Percentiles rank a stretch among this genome's conserved stretches.
phyloP scores from a whole-genome alignment of 2,888 invertebrate genomes.

The Orthosia gracilis region DNA sequence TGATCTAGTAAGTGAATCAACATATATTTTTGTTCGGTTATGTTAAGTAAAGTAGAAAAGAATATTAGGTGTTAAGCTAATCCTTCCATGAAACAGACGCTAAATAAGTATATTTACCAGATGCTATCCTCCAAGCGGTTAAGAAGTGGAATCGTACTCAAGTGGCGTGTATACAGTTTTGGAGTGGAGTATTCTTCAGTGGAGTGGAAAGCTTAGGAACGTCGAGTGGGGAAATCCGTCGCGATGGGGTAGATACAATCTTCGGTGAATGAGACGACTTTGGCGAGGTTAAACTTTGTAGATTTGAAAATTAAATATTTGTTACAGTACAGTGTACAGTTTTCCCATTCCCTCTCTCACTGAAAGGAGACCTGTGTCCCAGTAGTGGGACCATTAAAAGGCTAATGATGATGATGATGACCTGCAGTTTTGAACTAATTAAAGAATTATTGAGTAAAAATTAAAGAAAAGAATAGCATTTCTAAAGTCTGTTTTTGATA shows the following conservation, averaged over 20 bases:
- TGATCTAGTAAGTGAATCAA: too few species aligned
- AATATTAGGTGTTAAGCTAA: too few species aligned
- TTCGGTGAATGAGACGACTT: conserved; percentile 6
- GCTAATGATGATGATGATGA: too few species aligned
- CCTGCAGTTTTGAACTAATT: too few species aligned
- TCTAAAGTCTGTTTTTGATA: not conserved
- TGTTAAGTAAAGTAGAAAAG: too few species aligned
- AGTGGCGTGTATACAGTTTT: conserved; percentile 58
- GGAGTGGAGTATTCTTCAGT: conserved; percentile 36
- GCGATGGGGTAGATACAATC: conserved; percentile 40
- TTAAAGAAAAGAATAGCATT: not conserved
- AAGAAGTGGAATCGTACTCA: conserved; percentile 37
- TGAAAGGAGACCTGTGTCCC: too few species aligned
- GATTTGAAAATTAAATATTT: not conserved
- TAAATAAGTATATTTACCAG: conserved; percentile 17
- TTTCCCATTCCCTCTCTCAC: too few species aligned
- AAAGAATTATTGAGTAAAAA: too few species aligned
- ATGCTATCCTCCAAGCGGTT: conserved; percentile 6
- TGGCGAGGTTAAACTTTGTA: not conserved
- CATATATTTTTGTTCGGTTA: too few species aligned
- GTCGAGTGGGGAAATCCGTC: conserved; percentile 60
- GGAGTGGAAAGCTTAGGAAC: conserved; percentile 54
- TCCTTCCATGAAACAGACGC: not conserved
- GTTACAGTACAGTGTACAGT: too few species aligned
- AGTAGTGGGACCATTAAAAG: too few species aligned